phyloP scores from a whole-genome alignment of 2,113 vertebrate genomes.

The Apteryx mantelli region DNA sequence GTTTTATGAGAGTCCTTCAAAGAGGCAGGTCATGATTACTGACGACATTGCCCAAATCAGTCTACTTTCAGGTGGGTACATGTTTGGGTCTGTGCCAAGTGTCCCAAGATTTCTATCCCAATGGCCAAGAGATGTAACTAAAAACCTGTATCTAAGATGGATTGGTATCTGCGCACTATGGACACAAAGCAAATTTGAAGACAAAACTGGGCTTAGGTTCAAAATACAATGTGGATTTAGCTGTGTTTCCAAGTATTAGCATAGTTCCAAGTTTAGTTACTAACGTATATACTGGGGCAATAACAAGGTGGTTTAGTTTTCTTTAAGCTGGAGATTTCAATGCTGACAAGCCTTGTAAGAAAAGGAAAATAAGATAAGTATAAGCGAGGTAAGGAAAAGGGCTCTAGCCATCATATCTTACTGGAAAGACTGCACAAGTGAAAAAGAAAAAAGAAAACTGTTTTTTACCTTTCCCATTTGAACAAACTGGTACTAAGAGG shows the following conservation, averaged over 20 bases:
- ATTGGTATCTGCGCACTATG: neutral
- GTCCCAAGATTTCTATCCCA: neutral
- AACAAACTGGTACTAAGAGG: neutral
- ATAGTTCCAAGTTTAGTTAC: rapidly evolving
- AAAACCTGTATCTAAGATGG: neutral
- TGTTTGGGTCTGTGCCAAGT: rapidly evolving
- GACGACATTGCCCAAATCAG: neutral
- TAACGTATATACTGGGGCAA: rapidly evolving
- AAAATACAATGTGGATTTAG: neutral
- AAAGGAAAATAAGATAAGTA: neutral
- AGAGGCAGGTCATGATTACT: neutral
- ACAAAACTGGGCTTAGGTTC: neutral
- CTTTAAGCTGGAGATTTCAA: neutral
- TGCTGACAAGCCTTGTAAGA: neutral
- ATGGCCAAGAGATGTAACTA: neutral
- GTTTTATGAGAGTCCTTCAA: neutral
- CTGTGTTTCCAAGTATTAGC: neutral
- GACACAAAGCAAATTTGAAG: neutral
- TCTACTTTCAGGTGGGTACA: neutral
- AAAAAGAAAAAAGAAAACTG: neutral
- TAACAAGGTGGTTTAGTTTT: neutral
- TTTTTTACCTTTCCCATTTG: neutral
- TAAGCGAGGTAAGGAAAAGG: neutral
- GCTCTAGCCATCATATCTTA: neutral
- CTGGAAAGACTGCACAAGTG: neutral